Base-by-base conservation (phyloP, 2,113 vertebrate genomes). In the Tyto alba region DNA sequence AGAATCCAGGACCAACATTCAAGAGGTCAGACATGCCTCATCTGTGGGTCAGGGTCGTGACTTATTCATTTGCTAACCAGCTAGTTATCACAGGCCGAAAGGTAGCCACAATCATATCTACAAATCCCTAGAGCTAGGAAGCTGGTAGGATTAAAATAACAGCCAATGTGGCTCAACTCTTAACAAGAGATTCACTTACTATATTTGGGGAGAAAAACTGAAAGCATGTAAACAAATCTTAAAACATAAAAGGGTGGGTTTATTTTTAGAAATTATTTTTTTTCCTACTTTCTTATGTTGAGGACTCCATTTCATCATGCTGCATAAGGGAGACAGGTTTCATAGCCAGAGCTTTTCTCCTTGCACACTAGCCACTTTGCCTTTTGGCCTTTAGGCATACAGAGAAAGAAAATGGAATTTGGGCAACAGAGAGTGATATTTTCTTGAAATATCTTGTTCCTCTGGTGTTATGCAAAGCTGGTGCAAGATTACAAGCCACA, bases 391-490 rank as follows among this genome's bases (percentile, higher is more conserved):
- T 89, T 17, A 67, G 75, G 47, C 19, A 22, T 10, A 4, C 1
- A 3, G 47, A 64, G 55, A 60, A 93, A 96, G 77, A 19, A 80
- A 94, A 43, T 0, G 9, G 38, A 72, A 75, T 91, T 88, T 84
- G 27, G 27, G 79, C 47, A 93, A 55, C 1, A 59, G 30, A 57
- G 48, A 63, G 26, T 36, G 62, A 18, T 81, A 52, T 50, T 91
- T 96, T 69, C 90, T 59, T 36, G 34, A 91, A 92, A 89, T 8
- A 74, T 11, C 38, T 81, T 74, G 15, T 47, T 96, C 63, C 60
- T 67, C 34, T 63, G 47, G 41, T 2, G 2, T 34, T 74, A 63
- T 36, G 38, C n/a, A 84, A 92, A 84, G 29, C 47, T 7, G 3
- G 22, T 77, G 34, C 22, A 81, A 90, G 60, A 25, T 80, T 92